A percentile compares a stretch with the other conserved stretches of the same genome.
Conservation (phyloP, 2,797 vertebrate species). For the Iguana delicatissima region DNA sequence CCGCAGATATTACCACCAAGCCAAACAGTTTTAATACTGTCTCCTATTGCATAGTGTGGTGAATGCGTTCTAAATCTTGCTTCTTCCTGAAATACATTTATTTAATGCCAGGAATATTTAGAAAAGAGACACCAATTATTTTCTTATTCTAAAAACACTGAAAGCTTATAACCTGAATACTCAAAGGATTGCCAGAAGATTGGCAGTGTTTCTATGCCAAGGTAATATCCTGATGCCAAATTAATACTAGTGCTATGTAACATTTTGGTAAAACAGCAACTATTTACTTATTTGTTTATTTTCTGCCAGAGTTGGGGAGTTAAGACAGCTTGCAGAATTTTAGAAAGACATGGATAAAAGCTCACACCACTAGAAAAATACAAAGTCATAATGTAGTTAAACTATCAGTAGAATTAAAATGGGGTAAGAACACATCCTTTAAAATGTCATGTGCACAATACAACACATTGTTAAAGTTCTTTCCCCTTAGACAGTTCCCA, state of each 20-base stretch:
- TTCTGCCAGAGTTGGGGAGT: no score
- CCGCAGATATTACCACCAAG: slow-evolving; percentile 19
- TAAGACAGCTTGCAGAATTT: no score
- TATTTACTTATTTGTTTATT: no score
- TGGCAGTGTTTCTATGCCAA: neutral
- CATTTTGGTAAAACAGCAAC: neutral
- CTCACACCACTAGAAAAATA: no score
- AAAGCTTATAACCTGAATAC: neutral
- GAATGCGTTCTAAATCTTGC: neutral
- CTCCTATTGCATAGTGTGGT: neutral
- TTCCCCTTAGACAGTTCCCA: no score
- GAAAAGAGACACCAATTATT: neutral
- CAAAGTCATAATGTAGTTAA: no score
- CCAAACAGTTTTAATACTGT: neutral
- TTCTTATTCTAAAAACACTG: neutral
- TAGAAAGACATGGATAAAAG: no score
- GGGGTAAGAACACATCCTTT: no score
- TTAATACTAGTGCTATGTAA: neutral
- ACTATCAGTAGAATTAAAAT: no score
- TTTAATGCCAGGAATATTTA: neutral
- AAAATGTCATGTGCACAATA: no score
- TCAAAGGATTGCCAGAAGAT: neutral
- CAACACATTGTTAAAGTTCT: no score
- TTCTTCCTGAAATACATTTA: accelerated
- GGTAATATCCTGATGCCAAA: accelerated